Evolutionary conservation across 2,113 vertebrate species (phyloP).

Genomic region (Chitala chitala): DNA sequence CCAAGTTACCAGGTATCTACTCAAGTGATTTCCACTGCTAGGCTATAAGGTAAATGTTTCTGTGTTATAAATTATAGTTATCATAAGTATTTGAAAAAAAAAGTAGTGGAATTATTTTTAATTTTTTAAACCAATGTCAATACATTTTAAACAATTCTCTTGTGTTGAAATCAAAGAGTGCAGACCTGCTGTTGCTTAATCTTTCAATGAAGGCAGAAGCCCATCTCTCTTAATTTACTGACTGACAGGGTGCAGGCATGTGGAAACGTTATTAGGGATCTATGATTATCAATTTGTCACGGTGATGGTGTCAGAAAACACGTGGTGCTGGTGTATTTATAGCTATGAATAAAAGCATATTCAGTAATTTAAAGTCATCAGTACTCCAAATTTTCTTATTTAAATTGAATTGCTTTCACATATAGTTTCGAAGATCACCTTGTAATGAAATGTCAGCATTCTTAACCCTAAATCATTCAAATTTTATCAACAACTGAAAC

Average conservation of each 20-base stretch:
- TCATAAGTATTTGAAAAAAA: no score
- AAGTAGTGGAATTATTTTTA: no score
- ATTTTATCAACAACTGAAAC: not conserved
- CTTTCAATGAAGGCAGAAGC: conserved; percentile 29
- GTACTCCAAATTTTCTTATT: no score
- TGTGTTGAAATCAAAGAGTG: not conserved
- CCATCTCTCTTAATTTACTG: conserved; percentile 44
- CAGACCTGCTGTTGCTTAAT: not conserved
- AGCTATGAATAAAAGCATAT: conserved; percentile 46
- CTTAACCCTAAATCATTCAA: not conserved
- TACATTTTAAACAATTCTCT: no score
- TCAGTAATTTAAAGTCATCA: no score
- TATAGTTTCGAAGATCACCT: not conserved
- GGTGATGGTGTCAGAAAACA: conserved; percentile 26
- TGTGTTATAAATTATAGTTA: no score
- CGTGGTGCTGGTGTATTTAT: conserved; percentile 36
- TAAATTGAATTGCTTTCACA: no score
- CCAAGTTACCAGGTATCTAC: no score
- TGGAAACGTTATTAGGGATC: conserved; percentile 46
- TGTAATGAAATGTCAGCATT: not conserved
- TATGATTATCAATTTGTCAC: conserved; percentile 47
- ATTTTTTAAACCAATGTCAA: no score
- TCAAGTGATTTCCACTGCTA: no score
- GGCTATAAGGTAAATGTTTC: no score
- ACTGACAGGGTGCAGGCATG: conserved; percentile 45